These are phyloP conservation scores for Microtus ochrogaster DNA, from an alignment of 2,113 vertebrate species.

Conservation along the genomic window DNA sequence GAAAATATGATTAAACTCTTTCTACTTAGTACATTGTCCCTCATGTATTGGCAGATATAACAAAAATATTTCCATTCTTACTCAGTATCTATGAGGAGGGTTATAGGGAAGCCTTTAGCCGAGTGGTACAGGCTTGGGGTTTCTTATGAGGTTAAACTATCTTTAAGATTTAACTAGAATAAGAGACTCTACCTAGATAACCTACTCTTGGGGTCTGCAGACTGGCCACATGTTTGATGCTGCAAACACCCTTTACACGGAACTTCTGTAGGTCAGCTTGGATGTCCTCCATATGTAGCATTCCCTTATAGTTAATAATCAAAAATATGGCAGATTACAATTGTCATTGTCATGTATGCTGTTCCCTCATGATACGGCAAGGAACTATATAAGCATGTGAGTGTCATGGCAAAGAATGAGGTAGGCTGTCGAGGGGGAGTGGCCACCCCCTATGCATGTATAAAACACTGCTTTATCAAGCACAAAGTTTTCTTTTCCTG, in stretches of 20 bases:
- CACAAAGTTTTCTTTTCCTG: neutral
- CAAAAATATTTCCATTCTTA: no score
- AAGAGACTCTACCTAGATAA: neutral
- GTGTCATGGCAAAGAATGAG: neutral
- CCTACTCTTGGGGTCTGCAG: neutral
- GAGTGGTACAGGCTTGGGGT: neutral
- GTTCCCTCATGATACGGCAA: neutral
- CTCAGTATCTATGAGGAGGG: neutral
- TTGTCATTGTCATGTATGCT: no score
- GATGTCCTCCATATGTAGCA: no score
- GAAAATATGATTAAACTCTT: neutral
- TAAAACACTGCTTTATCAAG: neutral
- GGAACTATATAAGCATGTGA: neutral
- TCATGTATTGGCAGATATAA: neutral
- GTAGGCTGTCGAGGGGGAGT: rapidly evolving
- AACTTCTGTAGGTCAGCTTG: no score
- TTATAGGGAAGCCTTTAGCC: neutral
- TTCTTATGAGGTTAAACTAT: neutral
- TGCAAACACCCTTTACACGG: no score
- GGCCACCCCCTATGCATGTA: no score
- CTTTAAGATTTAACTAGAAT: neutral
- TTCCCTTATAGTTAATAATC: neutral
- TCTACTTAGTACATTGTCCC: neutral
- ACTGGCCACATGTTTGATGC: neutral
- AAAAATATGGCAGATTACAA: neutral